These are phyloP conservation scores for Tinea semifulvella DNA, from an alignment of 2,888 invertebrate species.

Conservation along the genomic window DNA sequence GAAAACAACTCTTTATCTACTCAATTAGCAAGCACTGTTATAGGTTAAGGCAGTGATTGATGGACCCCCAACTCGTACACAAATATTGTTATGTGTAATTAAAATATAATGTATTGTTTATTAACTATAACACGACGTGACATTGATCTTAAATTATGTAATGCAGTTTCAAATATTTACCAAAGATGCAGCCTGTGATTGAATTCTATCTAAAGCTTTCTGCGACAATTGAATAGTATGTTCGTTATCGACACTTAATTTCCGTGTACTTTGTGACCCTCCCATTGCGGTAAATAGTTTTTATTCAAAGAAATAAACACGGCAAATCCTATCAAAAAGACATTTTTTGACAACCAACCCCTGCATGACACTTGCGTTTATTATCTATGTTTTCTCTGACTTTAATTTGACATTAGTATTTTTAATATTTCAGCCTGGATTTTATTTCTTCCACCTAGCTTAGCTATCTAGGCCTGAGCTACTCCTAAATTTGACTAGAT, in stretches of 20 bases:
- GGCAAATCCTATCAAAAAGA: constrained; percentile 38
- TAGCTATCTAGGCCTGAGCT: too few relatives aligned
- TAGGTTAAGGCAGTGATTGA: not conserved
- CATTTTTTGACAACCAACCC: constrained; percentile 30
- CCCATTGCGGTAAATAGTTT: constrained; percentile 58
- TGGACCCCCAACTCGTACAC: not conserved
- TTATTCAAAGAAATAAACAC: constrained; percentile 31
- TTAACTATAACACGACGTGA: constrained; percentile 39
- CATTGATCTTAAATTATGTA: constrained; percentile 61
- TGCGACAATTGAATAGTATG: constrained; percentile 60
- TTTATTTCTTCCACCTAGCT: too few relatives aligned
- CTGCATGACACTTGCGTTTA: not conserved
- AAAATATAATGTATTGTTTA: constrained; percentile 18
- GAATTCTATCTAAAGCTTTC: constrained; percentile 58
- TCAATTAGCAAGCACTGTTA: not conserved
- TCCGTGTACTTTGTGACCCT: constrained; percentile 63
- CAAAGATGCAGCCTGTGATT: constrained; percentile 46
- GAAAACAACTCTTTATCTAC: not conserved
- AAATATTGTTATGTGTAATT: not conserved
- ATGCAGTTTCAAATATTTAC: constrained; percentile 49
- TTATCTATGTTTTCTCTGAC: not conserved
- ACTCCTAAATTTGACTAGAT: too few relatives aligned
- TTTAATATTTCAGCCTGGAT: too few relatives aligned
- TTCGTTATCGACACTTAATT: constrained; percentile 58
- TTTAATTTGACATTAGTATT: too few relatives aligned